Evolutionary conservation across 2,888 invertebrate species (phyloP), one percentile per base, ranked within the genome.

Genomic region (Pollenia labialis): DNA sequence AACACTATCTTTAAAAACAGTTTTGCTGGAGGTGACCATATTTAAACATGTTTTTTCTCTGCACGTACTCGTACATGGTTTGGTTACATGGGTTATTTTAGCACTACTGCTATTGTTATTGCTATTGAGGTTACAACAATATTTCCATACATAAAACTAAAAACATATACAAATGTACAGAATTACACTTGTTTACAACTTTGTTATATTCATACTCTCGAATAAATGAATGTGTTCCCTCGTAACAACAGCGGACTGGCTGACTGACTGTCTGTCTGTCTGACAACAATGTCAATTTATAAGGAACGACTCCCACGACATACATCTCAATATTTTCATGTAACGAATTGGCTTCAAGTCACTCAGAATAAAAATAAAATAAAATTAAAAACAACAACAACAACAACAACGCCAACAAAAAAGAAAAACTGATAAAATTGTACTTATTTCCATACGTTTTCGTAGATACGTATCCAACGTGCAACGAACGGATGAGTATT

Each of bases 241-340:
- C 60, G 6, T 18, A 14, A 56, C 52, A 60, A 68, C 42, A 62
- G 72, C 32, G 32, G 32, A 32, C 32, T 32, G 6, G 32, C 32
- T 32, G 23, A 18, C 18, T 18, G 18, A 23, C 23, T 23, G 32
- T 1, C 32, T 32, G 32, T 32, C 54, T 69, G 42, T 60, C 66
- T 84, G 84, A 85, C 79, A 74, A 60, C 68, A 60, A 68, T 80
- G 74, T 80, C 74, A 85, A 80, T 85, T 80, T 75, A 68, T 74
- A 80, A 80, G 60, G 68, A 85, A 85, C 16, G 60, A 85, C 84
- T 85, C 84, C 84, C 84, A 85, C 84, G 79, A 80, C 74, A 79
- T 58, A 66, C 56, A 74, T 74, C 66, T 84, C 79, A 72, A 79
- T 66, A 52, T 58, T 66, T 72, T 68, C 44, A 68, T 10, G n/a